Evolutionary conservation across 2,113 vertebrate genomes (phyloP).

Genomic region (Syngnathoides biaculeatus): DNA sequence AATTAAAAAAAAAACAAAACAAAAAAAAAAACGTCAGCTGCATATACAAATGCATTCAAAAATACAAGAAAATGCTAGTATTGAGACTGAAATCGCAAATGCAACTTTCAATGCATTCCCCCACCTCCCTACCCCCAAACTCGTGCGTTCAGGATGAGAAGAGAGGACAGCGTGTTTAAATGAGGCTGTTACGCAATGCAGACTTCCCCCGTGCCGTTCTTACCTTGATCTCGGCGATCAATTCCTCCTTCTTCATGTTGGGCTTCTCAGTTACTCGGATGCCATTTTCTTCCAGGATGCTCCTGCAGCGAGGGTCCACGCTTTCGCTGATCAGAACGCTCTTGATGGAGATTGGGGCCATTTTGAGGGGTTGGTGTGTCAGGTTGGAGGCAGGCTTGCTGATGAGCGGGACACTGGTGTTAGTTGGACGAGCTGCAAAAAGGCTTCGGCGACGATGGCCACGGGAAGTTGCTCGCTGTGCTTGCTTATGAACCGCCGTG

Average conservation of each 20-base stretch:
- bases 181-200: not conserved
- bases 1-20: not conserved
- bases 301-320: conserved; percentile 85
- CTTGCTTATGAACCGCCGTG: conserved; percentile 48
- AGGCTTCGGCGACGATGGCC: not conserved
- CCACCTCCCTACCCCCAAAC: no score
- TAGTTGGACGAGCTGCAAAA: not conserved
- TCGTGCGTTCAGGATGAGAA: not conserved
- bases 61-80: no score
- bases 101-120: not conserved
- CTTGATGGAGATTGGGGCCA: conserved; percentile 79
- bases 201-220: not conserved
- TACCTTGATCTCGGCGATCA: conserved; percentile 87
- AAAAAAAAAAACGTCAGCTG: no score
- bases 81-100: not conserved
- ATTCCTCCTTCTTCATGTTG: conserved; percentile 81
- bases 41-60: not conserved
- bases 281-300: conserved; percentile 83
- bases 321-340: conserved; percentile 88
- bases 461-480: conserved; percentile 7
- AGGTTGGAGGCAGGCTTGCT: not conserved
- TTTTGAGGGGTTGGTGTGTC: conserved; percentile 35
- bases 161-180: not conserved
- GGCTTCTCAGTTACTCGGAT: conserved; percentile 85
- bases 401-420: conserved; percentile 14